Conservation (phyloP, 2,797 vertebrate genomes). For the Hydrophis major region DNA sequence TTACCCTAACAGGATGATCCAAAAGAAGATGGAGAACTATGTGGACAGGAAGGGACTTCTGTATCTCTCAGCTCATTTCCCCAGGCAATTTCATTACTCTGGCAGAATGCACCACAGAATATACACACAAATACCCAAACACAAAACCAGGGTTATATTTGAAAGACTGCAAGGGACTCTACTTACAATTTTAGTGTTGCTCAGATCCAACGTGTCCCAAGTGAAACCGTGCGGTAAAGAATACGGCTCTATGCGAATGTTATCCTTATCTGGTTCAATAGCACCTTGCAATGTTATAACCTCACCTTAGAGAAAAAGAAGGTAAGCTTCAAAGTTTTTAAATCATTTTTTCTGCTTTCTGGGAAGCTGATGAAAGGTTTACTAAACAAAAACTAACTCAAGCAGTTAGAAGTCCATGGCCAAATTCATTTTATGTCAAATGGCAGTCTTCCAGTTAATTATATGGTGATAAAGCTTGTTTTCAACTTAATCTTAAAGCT, state of each 20-base stretch:
- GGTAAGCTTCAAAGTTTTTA: neutral
- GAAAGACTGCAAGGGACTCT: neutral
- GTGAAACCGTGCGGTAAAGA: constrained; percentile 97
- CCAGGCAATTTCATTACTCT: neutral
- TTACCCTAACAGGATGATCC: neutral
- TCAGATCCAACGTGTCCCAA: constrained; percentile 98
- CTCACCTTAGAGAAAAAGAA: constrained; percentile 79
- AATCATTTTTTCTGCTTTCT: neutral
- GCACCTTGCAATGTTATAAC: constrained; percentile 93
- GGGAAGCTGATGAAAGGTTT: neutral
- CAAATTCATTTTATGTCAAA: neutral
- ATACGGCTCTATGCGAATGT: constrained; percentile 93
- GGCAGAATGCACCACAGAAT: neutral
- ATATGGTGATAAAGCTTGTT: neutral
- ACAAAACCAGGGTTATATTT: neutral
- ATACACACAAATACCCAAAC: neutral
- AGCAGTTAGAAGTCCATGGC: constrained; percentile 11
- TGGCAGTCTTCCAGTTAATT: neutral
- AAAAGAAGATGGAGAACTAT: neutral
- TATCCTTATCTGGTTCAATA: constrained; percentile 96
- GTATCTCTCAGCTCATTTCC: neutral
- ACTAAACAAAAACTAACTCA: neutral
- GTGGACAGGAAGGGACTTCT: neutral
- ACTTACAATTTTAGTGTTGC: constrained; percentile 93
- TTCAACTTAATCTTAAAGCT: neutral